These are phyloP conservation scores for Neosilurus hyrtlii DNA, from an alignment of 2,797 vertebrate species.

Conservation along the genomic window DNA sequence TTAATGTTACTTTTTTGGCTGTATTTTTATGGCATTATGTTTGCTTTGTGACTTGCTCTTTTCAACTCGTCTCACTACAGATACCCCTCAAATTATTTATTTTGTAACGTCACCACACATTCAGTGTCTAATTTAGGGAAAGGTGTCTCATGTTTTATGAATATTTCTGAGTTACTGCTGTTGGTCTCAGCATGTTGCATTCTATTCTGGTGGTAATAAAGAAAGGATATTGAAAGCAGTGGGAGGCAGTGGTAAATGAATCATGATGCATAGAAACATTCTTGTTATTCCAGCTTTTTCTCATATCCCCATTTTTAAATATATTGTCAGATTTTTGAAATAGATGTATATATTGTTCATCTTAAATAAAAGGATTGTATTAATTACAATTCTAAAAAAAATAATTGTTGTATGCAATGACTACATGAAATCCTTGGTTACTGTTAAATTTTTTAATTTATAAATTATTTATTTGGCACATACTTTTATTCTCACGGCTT, in stretches of 20 bases:
- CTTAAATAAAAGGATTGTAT: neutral
- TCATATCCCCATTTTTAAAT: neutral
- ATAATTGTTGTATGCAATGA: neutral
- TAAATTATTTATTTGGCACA: neutral
- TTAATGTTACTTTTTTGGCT: too few relatives aligned
- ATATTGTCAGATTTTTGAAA: neutral
- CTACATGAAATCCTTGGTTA: neutral
- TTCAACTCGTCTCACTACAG: constrained; percentile 42
- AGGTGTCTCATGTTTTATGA: constrained; percentile 25
- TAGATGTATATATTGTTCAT: neutral
- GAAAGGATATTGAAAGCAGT: constrained; percentile 2
- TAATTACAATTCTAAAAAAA: neutral
- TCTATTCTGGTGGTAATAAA: constrained; percentile 15
- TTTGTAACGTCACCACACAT: constrained; percentile 28
- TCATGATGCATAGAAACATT: constrained; percentile 3
- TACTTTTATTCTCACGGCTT: neutral
- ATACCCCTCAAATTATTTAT: constrained; percentile 24
- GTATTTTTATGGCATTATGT: constrained; percentile 31
- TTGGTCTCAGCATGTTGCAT: constrained; percentile 18
- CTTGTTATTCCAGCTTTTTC: neutral
- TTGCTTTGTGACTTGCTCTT: constrained; percentile 46
- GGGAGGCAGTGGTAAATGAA: constrained; percentile 9
- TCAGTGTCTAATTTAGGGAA: constrained; percentile 36
- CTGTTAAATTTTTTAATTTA: neutral
- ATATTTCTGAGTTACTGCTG: constrained; percentile 26